These are phyloP conservation scores for Heterochromis multidens DNA, from an alignment of 2,113 vertebrate genomes.

Conservation along the genomic window DNA sequence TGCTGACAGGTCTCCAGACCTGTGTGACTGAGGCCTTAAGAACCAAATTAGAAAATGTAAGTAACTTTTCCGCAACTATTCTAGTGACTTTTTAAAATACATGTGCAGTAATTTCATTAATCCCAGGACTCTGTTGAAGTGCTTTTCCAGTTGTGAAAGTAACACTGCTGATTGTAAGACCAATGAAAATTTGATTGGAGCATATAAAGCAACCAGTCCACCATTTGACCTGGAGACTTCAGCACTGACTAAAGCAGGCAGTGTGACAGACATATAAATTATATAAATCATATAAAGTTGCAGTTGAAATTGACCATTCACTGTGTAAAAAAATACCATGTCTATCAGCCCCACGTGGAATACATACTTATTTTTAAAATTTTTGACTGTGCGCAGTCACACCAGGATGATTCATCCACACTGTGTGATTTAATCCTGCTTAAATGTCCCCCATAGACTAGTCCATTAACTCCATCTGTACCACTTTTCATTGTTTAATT, in stretches of 20 bases:
- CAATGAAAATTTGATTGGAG: not conserved
- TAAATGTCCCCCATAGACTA: not conserved
- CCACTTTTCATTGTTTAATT: constrained; percentile 26
- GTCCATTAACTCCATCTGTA: constrained; percentile 24
- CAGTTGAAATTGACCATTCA: not conserved
- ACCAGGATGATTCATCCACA: not conserved
- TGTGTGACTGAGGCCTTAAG: too few species aligned
- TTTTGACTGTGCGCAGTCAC: not conserved
- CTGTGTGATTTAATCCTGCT: not conserved
- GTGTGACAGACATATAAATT: not conserved
- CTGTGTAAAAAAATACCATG: not conserved
- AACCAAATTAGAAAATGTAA: not conserved
- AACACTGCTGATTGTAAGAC: not conserved
- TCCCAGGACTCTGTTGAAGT: not conserved
- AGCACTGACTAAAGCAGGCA: not conserved
- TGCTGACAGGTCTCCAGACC: not conserved
- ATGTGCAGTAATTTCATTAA: not conserved
- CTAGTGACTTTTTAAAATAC: not conserved
- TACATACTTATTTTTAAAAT: not conserved
- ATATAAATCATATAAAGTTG: not conserved
- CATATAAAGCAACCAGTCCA: not conserved
- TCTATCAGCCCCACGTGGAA: not conserved
- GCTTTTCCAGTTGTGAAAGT: not conserved
- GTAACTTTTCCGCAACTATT: not conserved
- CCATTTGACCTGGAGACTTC: not conserved